Evolutionary conservation across 1,140 invertebrate species (phyloP), one percentile per base, ranked within the genome.

Genomic region (Hyles euphorbiae): DNA sequence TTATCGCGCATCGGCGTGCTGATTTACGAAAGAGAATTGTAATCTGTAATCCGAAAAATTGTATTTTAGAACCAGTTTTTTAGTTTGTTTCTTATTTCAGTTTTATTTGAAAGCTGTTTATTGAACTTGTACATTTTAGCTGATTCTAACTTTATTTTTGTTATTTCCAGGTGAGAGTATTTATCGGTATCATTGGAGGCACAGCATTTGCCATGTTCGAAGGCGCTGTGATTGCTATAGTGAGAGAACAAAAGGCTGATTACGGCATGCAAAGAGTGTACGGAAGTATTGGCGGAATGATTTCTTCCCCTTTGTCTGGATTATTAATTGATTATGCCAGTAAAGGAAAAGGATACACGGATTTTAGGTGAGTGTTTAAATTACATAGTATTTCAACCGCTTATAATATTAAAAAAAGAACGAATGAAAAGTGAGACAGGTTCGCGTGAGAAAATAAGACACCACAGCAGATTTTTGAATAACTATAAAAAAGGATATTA

Each of bases 131-230:
- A 22, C 22, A 22, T 40, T 40, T 5, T 3, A 47, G 46, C 46
- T 48, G 5, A 48, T 48, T n/a, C 12, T 48, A 48, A 48, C 46
- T 52, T n/a, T 9, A 52, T 34, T 34, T n/a, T 50, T 45, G 34
- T 45, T 51, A 10, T 52, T 67, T 68, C 3, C 63, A 90, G 88
- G 87, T 95, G 3, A 89, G 95, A 54, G 92, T 95, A 3, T 92
- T 95, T 61, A 92, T 95, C 49, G 93, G 93, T 22, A 92, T 93
- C 43, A 92, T 94, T 52, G 90, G 94, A 56, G 94, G 94, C 0
- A 95, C 94, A 4, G 92, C 93, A 2, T 95, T 94, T 70, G 93
- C 94, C 4, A 94, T 96, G 93, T 95, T 96, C 72, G 95, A 96
- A 86, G 95, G 95, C 7, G 95, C 95, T 10, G 94, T 95, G 2